Evolutionary conservation across 2,113 vertebrate genomes (phyloP).

Genomic region (Thinocorus orbignyianus): DNA sequence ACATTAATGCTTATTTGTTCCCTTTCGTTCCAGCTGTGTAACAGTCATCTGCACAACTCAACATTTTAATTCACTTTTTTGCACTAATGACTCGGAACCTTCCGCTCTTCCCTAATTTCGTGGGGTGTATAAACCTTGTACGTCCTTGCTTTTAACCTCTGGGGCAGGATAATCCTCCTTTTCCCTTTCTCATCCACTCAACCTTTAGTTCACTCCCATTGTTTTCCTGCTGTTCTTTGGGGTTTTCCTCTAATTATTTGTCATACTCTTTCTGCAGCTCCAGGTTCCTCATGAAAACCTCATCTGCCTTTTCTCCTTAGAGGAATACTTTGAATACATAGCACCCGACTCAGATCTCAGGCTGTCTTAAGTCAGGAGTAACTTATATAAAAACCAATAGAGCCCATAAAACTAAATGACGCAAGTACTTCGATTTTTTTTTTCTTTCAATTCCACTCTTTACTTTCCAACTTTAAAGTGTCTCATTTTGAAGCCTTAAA

Average conservation of each 20-base stretch:
- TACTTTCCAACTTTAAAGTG: background rate
- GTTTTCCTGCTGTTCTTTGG: background rate
- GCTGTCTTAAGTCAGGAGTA: background rate
- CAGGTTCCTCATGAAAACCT: background rate
- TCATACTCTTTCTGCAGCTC: background rate
- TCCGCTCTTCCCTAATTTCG: background rate
- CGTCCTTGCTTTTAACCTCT: background rate
- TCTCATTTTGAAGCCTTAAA: background rate
- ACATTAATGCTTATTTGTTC: background rate
- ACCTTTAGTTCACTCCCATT: background rate
- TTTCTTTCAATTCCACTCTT: background rate
- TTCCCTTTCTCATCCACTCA: background rate
- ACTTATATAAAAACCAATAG: background rate
- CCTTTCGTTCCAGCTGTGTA: background rate
- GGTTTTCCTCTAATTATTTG: background rate
- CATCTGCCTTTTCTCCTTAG: background rate
- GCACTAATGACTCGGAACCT: background rate
- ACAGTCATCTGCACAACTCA: background rate
- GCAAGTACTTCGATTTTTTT: background rate
- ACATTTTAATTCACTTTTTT: background rate
- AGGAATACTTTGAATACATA: background rate
- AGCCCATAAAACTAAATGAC: background rate
- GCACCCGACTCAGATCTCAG: background rate
- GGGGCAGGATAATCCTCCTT: background rate
- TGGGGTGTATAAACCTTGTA: fast-evolving